These are phyloP conservation scores for Syngnathus typhle DNA, from an alignment of 2,113 vertebrate species.

Conservation along the genomic window DNA sequence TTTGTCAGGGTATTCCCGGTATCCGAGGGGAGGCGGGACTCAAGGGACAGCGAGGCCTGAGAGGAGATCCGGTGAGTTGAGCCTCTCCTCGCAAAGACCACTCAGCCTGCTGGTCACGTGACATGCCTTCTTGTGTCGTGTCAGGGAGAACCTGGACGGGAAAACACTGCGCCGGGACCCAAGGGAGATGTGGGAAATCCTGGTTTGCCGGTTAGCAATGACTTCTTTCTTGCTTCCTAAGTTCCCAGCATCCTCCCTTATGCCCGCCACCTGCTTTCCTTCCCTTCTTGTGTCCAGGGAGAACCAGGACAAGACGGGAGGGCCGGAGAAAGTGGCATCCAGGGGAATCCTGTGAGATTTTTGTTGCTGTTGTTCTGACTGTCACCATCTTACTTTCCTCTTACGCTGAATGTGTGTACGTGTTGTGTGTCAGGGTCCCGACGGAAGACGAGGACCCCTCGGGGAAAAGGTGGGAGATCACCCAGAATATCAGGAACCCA, in stretches of 20 bases:
- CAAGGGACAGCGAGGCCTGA: constrained; percentile 72
- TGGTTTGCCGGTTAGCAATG: constrained; percentile 67
- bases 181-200: constrained; percentile 73
- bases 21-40: constrained; percentile 65
- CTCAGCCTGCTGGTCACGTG: neutral
- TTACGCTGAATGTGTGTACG: neutral
- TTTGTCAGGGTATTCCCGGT: constrained; percentile 74
- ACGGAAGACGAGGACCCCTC: constrained; percentile 6
- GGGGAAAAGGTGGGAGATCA: neutral
- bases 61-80: constrained; percentile 78
- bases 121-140: neutral
- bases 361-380: neutral
- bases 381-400: neutral
- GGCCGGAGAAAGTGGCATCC: constrained; percentile 31
- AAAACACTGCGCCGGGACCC: constrained; percentile 60
- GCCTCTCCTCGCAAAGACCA: neutral
- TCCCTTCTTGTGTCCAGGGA: constrained; percentile 46
- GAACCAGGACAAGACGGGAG: constrained; percentile 47
- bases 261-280: neutral
- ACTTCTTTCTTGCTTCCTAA: neutral
- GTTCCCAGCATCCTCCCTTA: neutral
- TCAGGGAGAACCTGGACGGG: constrained; percentile 74
- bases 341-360: constrained; percentile 57
- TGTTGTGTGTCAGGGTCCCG: constrained; percentile 9
- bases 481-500: neutral